Conservation (phyloP, 2,888 invertebrate genomes). For the Tetheella fluctuosa region DNA sequence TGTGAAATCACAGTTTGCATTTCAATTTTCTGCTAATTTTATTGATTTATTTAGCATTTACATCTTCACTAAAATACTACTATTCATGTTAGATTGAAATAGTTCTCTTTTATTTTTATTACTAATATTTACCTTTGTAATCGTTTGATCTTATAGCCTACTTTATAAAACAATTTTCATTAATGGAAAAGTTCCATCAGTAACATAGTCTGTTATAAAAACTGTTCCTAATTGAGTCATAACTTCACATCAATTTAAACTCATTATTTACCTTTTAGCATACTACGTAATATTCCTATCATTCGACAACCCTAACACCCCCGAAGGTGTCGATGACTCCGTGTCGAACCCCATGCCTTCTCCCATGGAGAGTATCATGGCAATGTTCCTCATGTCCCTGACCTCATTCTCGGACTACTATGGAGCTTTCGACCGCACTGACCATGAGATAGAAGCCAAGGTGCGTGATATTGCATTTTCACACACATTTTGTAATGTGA, state of each 20-base stretch:
- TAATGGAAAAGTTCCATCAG: too few species aligned
- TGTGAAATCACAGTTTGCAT: not conserved
- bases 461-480: conserved; percentile 68
- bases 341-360: conserved; percentile 94
- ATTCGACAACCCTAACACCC: conserved; percentile 92
- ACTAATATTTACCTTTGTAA: not conserved
- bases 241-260: too few species aligned
- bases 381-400: conserved; percentile 99
- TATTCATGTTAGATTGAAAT: not conserved
- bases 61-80: too few species aligned
- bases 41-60: not conserved
- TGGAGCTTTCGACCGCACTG: conserved; percentile 93
- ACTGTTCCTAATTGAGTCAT: too few species aligned
- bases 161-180: too few species aligned
- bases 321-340: conserved; percentile 92
- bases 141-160: too few species aligned
- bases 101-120: not conserved
- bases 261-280: conserved; percentile 78
- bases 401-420: conserved; percentile 98
- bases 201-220: too few species aligned
- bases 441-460: conserved; percentile 95
- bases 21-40: not conserved
- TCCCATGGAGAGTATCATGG: conserved; percentile 97
- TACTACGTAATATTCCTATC: conserved; percentile 96
- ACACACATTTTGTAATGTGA: conserved; percentile 31